Evolutionary conservation across 1,140 invertebrate genomes (phyloP), one percentile per base, ranked within the genome.

Genomic region (Rhopalosiphum maidis): DNA sequence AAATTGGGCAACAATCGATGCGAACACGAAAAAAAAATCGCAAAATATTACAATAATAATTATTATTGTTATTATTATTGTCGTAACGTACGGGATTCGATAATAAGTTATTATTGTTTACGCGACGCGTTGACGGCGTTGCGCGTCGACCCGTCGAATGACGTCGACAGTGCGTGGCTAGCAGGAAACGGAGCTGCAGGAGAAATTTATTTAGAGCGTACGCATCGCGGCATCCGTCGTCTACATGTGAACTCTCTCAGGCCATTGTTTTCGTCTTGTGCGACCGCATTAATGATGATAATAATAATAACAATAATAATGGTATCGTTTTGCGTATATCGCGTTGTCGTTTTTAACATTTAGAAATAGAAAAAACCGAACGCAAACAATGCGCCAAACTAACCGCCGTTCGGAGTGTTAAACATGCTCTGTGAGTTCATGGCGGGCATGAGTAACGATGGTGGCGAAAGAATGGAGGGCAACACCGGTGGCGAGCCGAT

Each of bases 361-460:
- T 85, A 85, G 8, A 77, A 77, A 85, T 30, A 37, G 37, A 82
- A 35, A 35, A 68, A 55, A n/a, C 4, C 22, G 7, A 83, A 83
- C 35, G 77, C 54, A 90, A 43, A 77, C 30, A 60, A 77, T 82
- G 21, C 77, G 46, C 37, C 46, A 48, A 6, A 93, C 91, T 93
- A 77, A 77, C 60, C 82, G 41, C 91, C 41, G 77, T 85, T 93
- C 35, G 91, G 25, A 23, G 91, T 41, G 91, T 86, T 93, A 35
- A 93, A 93, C 91, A 93, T 77, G 60, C n/a, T 93, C 48, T 93
- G 91, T 15, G 91, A 51, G 41, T 54, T 93, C 90, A 95, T 94
- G 25, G 95, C 35, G 93, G 96, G 96, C 96, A 97, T 96, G 95
- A 97, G 96, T 95, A 97, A 95, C 0, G 96, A 96, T 37, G 96